These are phyloP conservation scores for Epinotia bilunana DNA, from an alignment of 2,888 invertebrate genomes.

Conservation along the genomic window DNA sequence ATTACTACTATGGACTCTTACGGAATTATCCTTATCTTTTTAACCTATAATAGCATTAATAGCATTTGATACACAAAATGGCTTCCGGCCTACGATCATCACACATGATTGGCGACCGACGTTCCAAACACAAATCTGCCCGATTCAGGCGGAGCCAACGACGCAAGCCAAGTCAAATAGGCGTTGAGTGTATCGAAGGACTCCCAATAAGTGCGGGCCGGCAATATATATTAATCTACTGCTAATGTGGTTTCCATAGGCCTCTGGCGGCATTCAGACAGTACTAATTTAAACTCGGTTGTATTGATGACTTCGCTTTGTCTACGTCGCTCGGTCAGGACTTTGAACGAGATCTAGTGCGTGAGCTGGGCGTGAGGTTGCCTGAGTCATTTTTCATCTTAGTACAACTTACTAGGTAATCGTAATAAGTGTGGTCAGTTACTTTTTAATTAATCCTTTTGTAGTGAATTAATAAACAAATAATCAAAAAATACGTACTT, in stretches of 20 bases:
- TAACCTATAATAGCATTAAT: neutral
- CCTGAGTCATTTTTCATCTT: neutral
- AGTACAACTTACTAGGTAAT: neutral
- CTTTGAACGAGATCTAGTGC: slow-evolving; percentile 57
- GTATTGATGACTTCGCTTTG: slow-evolving; percentile 78
- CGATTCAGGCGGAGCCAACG: slow-evolving; percentile 56
- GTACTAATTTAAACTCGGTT: slow-evolving; percentile 53
- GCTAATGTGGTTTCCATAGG: slow-evolving; percentile 75
- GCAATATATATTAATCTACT: slow-evolving; percentile 76
- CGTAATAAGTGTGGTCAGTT: neutral
- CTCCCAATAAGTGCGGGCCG: slow-evolving; percentile 64
- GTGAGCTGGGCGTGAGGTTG: neutral
- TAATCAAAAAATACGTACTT: too few species aligned
- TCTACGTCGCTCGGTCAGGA: slow-evolving; percentile 72
- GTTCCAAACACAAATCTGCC: slow-evolving; percentile 53
- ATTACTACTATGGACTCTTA: too few species aligned
- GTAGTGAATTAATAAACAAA: too few species aligned
- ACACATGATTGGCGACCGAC: slow-evolving; percentile 46
- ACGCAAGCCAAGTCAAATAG: slow-evolving; percentile 68
- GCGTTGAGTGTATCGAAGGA: slow-evolving; percentile 73
- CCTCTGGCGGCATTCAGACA: slow-evolving; percentile 59
- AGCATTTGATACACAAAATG: neutral
- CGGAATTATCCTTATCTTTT: neutral
- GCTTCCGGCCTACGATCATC: neutral
- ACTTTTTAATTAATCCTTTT: too few species aligned